These are phyloP conservation scores for Polyommatus iphigenia DNA, from an alignment of 2,888 invertebrate genomes.

Conservation along the genomic window DNA sequence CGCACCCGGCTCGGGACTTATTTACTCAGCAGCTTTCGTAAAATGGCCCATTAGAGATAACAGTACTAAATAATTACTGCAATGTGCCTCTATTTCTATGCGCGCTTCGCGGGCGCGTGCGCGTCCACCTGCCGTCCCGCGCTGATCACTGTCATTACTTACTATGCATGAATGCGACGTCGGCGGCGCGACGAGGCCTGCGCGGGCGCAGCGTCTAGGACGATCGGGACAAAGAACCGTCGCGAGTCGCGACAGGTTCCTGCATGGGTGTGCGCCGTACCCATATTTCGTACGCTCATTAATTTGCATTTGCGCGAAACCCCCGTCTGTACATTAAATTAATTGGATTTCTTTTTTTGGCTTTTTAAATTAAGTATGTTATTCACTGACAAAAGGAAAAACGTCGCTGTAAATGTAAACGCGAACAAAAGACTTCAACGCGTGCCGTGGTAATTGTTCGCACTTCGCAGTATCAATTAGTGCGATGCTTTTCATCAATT, in stretches of 20 bases:
- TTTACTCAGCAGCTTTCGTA: constrained; percentile 79
- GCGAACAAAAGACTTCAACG: constrained; percentile 29
- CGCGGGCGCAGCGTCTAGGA: constrained; percentile 56
- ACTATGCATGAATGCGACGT: constrained; percentile 77
- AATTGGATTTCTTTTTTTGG: constrained; percentile 40
- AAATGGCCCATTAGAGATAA: constrained; percentile 78
- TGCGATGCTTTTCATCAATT: background rate
- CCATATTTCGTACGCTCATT: constrained; percentile 67
- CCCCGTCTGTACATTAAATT: constrained; percentile 53
- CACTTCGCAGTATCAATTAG: background rate
- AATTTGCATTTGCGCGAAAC: constrained; percentile 60
- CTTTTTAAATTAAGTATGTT: constrained; percentile 15
- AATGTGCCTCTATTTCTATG: constrained; percentile 80
- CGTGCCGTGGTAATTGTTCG: constrained; percentile 10
- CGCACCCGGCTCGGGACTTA: constrained; percentile 72
- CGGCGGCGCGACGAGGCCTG: constrained; percentile 44
- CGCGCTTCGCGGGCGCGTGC: constrained; percentile 59
- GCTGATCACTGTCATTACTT: constrained; percentile 78
- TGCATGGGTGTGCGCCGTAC: constrained; percentile 68
- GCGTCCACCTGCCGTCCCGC: constrained; percentile 65
- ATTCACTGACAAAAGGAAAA: constrained; percentile 16
- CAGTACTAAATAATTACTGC: constrained; percentile 80
- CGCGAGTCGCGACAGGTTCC: constrained; percentile 64
- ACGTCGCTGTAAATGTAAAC: background rate
- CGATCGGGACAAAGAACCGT: constrained; percentile 75